Percentiles rank a stretch among this genome's conserved stretches.
Evolutionary conservation across 1,140 invertebrate species (phyloP).

Genomic region (Aphelinus certus): DNA sequence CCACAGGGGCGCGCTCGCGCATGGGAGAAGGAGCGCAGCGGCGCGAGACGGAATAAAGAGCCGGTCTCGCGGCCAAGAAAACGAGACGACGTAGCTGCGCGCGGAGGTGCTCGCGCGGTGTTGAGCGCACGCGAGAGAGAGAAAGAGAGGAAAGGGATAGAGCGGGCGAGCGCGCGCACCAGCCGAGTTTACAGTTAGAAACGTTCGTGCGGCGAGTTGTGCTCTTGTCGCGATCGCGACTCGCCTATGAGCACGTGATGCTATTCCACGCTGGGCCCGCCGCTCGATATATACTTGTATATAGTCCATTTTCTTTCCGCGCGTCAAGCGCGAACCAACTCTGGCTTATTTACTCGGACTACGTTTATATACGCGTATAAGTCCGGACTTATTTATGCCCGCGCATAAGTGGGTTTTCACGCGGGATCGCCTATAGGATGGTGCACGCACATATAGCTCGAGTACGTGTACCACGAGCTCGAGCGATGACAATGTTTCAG

Average conservation of each 20-base stretch:
- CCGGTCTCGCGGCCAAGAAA: not conserved
- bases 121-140: no score
- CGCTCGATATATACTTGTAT: no score
- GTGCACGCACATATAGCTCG: no score
- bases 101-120: not conserved
- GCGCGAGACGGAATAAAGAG: constrained; percentile 9
- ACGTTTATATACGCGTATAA: no score
- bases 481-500: no score
- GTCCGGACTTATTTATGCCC: no score
- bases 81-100: not conserved
- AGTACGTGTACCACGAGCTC: no score
- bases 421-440: no score
- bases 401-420: no score
- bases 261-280: not conserved
- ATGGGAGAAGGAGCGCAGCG: not conserved
- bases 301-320: no score
- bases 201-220: not conserved
- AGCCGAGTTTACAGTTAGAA: not conserved
- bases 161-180: not conserved
- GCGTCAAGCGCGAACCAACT: no score
- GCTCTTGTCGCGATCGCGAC: constrained; percentile 37
- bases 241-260: constrained; percentile 39
- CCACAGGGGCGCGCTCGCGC: not conserved
- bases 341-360: no score
- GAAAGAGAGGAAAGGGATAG: not conserved